These are phyloP conservation scores for Agonopterix alstromeriana DNA, from an alignment of 2,888 invertebrate genomes.

Conservation along the genomic window DNA sequence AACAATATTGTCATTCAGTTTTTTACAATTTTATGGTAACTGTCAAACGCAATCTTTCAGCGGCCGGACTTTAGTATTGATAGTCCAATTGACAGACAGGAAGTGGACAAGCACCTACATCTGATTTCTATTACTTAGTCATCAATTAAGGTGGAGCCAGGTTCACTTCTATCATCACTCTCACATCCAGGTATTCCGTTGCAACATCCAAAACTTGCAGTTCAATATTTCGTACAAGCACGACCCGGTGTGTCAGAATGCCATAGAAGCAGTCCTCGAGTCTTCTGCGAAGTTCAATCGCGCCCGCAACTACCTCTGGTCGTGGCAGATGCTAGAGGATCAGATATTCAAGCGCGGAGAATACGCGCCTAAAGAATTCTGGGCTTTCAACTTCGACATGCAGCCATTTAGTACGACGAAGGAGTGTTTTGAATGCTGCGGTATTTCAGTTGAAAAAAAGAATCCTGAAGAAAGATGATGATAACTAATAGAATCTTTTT, in stretches of 20 bases:
- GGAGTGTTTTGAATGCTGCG: constrained; percentile 1
- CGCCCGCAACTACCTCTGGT: constrained; percentile 43
- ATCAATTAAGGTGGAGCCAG: no score
- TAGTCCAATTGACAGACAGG: no score
- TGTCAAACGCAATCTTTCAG: no score
- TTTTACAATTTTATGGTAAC: no score
- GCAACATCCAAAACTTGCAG: constrained; percentile 47
- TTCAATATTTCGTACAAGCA: constrained; percentile 39
- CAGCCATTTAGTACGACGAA: constrained; percentile 1
- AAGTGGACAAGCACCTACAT: no score
- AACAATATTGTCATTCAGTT: no score
- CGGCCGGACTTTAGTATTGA: no score
- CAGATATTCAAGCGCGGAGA: constrained; percentile 34
- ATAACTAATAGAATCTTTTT: constrained; percentile 17
- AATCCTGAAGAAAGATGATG: not conserved
- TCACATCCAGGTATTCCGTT: constrained; percentile 46
- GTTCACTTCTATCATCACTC: no score
- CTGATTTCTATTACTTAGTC: no score
- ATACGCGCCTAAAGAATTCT: constrained; percentile 36
- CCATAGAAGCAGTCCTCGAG: constrained; percentile 40
- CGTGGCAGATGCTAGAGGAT: constrained; percentile 36
- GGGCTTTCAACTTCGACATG: constrained; percentile 25
- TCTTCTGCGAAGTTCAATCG: constrained; percentile 33
- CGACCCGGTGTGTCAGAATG: constrained; percentile 46
- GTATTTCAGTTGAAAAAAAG: not conserved